These are phyloP conservation scores for Nebria brevicollis DNA, from an alignment of 2,888 invertebrate species.

Conservation along the genomic window DNA sequence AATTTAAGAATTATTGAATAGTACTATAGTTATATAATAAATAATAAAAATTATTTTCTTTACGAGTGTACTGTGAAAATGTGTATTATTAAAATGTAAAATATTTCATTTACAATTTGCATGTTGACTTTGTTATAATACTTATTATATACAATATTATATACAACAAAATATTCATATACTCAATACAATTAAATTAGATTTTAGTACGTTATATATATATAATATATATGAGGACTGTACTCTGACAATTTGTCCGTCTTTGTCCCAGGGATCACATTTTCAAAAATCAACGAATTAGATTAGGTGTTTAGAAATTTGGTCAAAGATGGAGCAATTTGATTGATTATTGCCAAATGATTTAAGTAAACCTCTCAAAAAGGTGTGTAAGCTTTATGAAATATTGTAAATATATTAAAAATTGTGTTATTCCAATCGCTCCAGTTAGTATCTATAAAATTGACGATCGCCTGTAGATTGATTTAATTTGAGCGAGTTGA, in stretches of 20 bases:
- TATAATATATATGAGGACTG: background rate
- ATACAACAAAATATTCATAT: conserved; percentile 13
- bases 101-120: conserved; percentile 40
- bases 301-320: background rate
- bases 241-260: conserved; percentile 19
- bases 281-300: conserved; percentile 22
- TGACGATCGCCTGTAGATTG: background rate
- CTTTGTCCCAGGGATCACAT: conserved; percentile 37
- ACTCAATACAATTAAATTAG: background rate
- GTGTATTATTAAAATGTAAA: conserved; percentile 26
- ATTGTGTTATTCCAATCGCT: background rate
- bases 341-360: background rate
- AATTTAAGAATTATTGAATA: conserved; percentile 26
- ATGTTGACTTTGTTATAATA: conserved; percentile 27
- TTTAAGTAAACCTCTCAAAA: background rate
- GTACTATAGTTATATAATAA: conserved; percentile 27
- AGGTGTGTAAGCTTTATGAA: background rate
- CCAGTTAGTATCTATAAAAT: background rate
- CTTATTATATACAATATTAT: conserved; percentile 2
- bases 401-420: conserved; percentile 9
- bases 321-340: background rate
- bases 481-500: background rate
- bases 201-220: background rate
- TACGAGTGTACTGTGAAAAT: conserved; percentile 36
- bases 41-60: conserved; percentile 41